phyloP scores from a whole-genome alignment of 1,140 invertebrate genomes.

The Macrostomum lignano region DNA sequence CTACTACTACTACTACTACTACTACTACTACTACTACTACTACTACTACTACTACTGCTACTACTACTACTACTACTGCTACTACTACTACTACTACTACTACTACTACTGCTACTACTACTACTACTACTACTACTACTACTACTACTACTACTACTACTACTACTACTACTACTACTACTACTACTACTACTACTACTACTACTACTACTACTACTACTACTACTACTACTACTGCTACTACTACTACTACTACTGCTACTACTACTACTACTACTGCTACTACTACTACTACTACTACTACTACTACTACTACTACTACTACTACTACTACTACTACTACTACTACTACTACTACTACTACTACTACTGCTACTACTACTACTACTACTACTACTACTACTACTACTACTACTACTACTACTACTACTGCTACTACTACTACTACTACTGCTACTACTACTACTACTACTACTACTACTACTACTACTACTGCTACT shows the following conservation, averaged over 20 bases:
- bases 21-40: constrained; percentile 1
- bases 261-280: neutral
- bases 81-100: constrained; percentile 2
- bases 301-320: neutral
- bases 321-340: constrained; percentile 1
- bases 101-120: neutral
- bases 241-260: neutral
- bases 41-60: neutral
- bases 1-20: constrained; percentile 3
- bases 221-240: constrained; percentile 1
- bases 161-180: neutral
- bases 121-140: neutral
- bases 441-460: neutral
- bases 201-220: constrained; percentile 1
- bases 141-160: constrained; percentile 2
- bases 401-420: constrained; percentile 1
- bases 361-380: constrained; percentile 1
- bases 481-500: neutral
- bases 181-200: constrained; percentile 3
- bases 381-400: neutral
- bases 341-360: constrained; percentile 1
- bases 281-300: constrained; percentile 1
- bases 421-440: constrained; percentile 1
- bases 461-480: neutral
- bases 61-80: neutral